Conservation (phyloP, 2,113 vertebrate genomes). For the Puffinus mauretanicus region DNA sequence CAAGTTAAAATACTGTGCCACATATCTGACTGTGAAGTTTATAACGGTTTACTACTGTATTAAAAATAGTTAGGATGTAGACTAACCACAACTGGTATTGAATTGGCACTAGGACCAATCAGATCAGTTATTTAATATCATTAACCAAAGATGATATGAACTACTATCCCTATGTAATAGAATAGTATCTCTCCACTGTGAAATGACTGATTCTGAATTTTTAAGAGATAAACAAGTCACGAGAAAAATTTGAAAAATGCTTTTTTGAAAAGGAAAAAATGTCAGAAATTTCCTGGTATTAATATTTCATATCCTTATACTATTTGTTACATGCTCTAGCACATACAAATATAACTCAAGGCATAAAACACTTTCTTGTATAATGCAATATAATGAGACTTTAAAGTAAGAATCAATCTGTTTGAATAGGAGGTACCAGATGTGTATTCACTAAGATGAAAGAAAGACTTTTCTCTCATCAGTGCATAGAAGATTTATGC, state of each 20-base stretch:
- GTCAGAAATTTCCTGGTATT: background rate
- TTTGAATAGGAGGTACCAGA: constrained; percentile 22
- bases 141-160: background rate
- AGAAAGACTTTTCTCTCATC: background rate
- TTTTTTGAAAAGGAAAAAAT: background rate
- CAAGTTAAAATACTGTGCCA: background rate
- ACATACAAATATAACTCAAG: background rate
- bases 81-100: background rate
- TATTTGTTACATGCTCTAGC: background rate
- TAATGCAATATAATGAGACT: background rate
- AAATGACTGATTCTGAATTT: background rate
- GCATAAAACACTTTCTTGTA: background rate
- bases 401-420: constrained; percentile 37
- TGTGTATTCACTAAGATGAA: constrained; percentile 29
- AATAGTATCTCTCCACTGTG: background rate
- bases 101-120: background rate
- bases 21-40: background rate
- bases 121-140: background rate
- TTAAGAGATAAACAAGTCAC: background rate
- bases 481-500: constrained; percentile 23
- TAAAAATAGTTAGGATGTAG: background rate
- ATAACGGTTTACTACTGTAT: background rate
- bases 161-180: background rate
- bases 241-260: background rate
- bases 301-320: background rate